A percentile compares a stretch with the other conserved stretches of the same genome.
These are phyloP conservation scores for Drosophila varians DNA, from an alignment of 1,140 invertebrate species.

Conservation along the genomic window DNA sequence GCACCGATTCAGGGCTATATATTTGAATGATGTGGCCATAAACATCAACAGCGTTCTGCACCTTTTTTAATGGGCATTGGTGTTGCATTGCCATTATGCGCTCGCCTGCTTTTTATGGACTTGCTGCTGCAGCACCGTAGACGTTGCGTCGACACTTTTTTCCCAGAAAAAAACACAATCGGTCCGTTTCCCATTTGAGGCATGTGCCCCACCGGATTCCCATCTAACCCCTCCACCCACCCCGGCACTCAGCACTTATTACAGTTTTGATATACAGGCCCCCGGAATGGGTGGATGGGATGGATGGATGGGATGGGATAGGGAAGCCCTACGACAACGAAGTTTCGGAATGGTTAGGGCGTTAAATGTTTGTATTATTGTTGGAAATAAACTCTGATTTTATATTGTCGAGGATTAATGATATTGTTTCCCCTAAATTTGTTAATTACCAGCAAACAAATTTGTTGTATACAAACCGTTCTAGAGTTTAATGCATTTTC, in stretches of 20 bases:
- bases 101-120: conserved; percentile 70
- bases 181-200: conserved; percentile 45
- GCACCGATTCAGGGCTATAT: conserved; percentile 19
- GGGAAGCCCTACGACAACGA: conserved; percentile 44
- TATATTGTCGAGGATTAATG: conserved; percentile 80
- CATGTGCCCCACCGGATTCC: conserved; percentile 51
- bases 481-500: conserved; percentile 78
- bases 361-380: conserved; percentile 76
- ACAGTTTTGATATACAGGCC: conserved; percentile 62
- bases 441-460: conserved; percentile 80
- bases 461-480: conserved; percentile 77
- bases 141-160: conserved; percentile 80
- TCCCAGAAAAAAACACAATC: conserved; percentile 75
- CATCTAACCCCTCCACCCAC: conserved; percentile 3
- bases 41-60: conserved; percentile 61
- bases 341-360: conserved; percentile 39
- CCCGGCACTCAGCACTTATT: conserved; percentile 65
- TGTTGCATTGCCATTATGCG: conserved; percentile 75
- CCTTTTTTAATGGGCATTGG: conserved; percentile 75
- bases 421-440: conserved; percentile 81
- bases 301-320: conserved; percentile 4
- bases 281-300: conserved; percentile 11
- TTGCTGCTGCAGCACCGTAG: conserved; percentile 60
- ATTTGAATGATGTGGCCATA: conserved; percentile 57
- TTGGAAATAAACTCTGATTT: conserved; percentile 81